A percentile compares a stretch with the other conserved stretches of the same genome.
phyloP scores from a whole-genome alignment of 2,888 invertebrate genomes.

The Lucinisca nassula region DNA sequence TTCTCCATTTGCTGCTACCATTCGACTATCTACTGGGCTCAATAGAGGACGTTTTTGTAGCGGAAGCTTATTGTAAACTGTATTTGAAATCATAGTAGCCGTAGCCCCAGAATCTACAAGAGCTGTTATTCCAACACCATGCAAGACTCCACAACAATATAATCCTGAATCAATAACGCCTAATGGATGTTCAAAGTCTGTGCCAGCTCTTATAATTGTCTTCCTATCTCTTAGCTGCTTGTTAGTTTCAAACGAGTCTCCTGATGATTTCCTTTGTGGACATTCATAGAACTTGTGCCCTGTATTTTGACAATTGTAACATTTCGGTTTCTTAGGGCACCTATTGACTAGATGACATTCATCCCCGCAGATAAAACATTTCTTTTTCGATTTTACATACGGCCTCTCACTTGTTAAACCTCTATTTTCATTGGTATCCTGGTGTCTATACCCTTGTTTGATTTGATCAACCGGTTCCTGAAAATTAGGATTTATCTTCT shows the following conservation, averaged over 20 bases:
- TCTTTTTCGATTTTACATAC: too few relatives aligned
- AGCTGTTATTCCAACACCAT: constrained; percentile 1
- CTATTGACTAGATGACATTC: too few relatives aligned
- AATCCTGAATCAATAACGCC: background rate
- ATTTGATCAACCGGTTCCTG: background rate
- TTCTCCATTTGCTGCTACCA: background rate
- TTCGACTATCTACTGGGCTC: background rate
- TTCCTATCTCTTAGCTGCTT: background rate
- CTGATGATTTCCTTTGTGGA: too few relatives aligned
- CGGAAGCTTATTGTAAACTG: background rate
- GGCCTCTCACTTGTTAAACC: background rate
- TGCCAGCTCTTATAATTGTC: background rate
- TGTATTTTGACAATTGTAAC: too few relatives aligned
- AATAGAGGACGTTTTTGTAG: background rate
- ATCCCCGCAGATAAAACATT: too few relatives aligned
- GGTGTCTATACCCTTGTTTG: background rate
- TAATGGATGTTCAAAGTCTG: background rate
- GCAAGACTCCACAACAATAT: background rate
- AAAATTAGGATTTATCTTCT: background rate
- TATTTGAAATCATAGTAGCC: background rate
- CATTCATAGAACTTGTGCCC: too few relatives aligned
- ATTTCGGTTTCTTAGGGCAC: too few relatives aligned
- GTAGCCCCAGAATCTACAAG: background rate
- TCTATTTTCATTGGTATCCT: background rate
- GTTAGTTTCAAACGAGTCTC: too few relatives aligned